Evolutionary conservation across 2,888 invertebrate genomes (phyloP).

Genomic region (Cheilosia vernalis): DNA sequence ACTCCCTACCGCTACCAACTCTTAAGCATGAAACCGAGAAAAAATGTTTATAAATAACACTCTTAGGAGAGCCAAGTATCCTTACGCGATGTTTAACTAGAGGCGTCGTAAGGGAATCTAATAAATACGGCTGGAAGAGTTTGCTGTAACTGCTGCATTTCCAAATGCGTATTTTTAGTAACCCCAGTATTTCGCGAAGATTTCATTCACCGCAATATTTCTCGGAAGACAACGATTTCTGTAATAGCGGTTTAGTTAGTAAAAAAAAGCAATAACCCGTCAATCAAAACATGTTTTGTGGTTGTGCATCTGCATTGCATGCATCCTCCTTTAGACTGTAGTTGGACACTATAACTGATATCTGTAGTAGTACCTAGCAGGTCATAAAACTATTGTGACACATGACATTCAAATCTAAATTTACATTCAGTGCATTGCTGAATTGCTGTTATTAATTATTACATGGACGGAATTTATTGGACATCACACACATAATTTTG

Average conservation of each 20-base stretch:
- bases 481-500: conserved; percentile 15
- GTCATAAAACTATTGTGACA: conserved; percentile 35
- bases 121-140: too few relatives aligned
- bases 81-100: too few relatives aligned
- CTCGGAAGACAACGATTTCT: background rate
- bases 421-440: conserved; percentile 33
- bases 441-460: conserved; percentile 29
- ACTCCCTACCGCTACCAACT: too few relatives aligned
- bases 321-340: background rate
- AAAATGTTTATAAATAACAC: too few relatives aligned
- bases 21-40: too few relatives aligned
- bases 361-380: background rate
- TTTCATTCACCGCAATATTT: conserved; percentile 4
- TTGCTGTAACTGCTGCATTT: background rate
- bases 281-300: background rate
- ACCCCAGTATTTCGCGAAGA: background rate
- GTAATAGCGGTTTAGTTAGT: background rate
- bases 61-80: too few relatives aligned
- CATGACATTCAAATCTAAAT: conserved; percentile 40
- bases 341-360: background rate
- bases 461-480: conserved; percentile 1
- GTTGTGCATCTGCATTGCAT: background rate
- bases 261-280: background rate
- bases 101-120: too few relatives aligned
- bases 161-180: background rate